Evolutionary conservation across 2,113 vertebrate species (phyloP), one percentile per base, ranked within the genome.

Genomic region (Phyllopteryx taeniolatus): DNA sequence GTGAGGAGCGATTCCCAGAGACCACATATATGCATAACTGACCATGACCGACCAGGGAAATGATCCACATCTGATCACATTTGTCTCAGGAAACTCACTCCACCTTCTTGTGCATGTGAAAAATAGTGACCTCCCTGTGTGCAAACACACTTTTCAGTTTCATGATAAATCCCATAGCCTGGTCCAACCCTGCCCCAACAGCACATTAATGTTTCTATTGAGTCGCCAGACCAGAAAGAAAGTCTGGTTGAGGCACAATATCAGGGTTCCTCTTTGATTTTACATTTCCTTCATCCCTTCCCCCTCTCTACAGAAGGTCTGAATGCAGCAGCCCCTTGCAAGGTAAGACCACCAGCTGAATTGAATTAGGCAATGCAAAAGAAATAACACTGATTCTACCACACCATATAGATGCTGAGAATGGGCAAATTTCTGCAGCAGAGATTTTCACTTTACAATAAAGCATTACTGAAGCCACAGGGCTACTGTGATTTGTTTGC

Each of bases 71-170:
- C 79, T 64, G 78, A 88, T 85, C 79, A 71, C 81, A 44, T 89
- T 88, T 86, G 85, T 87, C 77, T 82, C 79, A 84, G 89, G 86
- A 89, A 90, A 86, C 75, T 33, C 4, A 70, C 82, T 81, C 76
- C 61, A 43, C n/a, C 60, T 66, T 54, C 71, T 27, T 8, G n/a
- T 4, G 19, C 63, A 10, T 17, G 67, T 78, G 79, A 39, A 39
- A 3, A 71, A 83, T 2, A 80, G 77, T 59, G 79, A 82, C 67
- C 27, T 68, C 77, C 67, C 75, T 72, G 78, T 70, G 76, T 73
- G 62, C 66, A 56, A 72, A 83, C 73, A 83, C 70, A 46, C 74
- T 74, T 60, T 77, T 71, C 65, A 53, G 72, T 5, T 57, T 67
- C 22, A 71, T 65, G 79, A 84, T 86, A 86, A 87, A 91, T 89